Evolutionary conservation across 2,113 vertebrate genomes (phyloP), one percentile per base, ranked within the genome.

Genomic region (Phrynocephalus versicolor): DNA sequence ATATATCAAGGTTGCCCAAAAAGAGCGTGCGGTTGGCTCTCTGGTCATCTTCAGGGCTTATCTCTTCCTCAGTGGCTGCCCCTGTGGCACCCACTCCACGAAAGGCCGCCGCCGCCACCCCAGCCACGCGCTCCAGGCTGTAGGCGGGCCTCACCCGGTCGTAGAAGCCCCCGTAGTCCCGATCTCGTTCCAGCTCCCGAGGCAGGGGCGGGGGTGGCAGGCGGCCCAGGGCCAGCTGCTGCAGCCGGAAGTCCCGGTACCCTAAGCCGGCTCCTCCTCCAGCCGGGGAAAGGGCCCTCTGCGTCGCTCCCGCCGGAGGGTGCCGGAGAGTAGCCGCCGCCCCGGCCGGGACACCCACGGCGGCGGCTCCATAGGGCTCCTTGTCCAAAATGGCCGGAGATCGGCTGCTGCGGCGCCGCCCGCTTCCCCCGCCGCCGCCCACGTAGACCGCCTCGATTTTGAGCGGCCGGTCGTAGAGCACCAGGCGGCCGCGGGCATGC

Each of bases 21-120:
- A 99, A 99, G 92, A 99, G 95, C 3, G 98, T 99, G 92, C 98
- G 95, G 85, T 99, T 99, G 76, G 98, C 98, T 86, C 98, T 96
- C 95, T 99, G 97, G 95, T 99, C 98, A 3, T 99, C 98, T 94
- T 99, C 98, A 0, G 98, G 98, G n/a, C 98, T 98, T 89, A 98
- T 98, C 93, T 98, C 98, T 88, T 99, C 98, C 94, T 98, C 98
- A 0, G n/a, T 33, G 0, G 90, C 79, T 0, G 79, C 89, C 35
- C 88, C 93, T 0, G 94, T 79, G 0, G 87, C 88, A 0, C 93
- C 93, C 15, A 93, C 93, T 45, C 93, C 94, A 33, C 96, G 95
- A 9, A 98, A 96, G 67, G 99, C 98, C 0, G 95, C 97, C 0
- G 95, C 95, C 0, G 97, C 96, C 81, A 95, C 96, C 0, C 95